Percentiles rank a stretch among this genome's conserved stretches.
These are phyloP conservation scores for Psammodynastes pulverulentus DNA, from an alignment of 2,113 vertebrate genomes.

Conservation along the genomic window DNA sequence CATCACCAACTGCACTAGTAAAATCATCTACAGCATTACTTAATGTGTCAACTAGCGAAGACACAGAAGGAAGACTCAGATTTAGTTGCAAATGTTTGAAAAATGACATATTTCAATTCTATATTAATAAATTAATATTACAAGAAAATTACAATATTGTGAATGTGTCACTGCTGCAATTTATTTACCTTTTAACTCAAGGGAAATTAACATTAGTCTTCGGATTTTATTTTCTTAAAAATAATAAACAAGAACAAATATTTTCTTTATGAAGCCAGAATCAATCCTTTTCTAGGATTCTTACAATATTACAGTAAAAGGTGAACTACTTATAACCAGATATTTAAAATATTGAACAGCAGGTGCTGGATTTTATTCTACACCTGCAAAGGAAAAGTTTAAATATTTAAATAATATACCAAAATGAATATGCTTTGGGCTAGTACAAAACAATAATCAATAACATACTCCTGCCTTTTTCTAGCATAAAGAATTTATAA, in stretches of 20 bases:
- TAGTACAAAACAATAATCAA: slow-evolving; percentile 16
- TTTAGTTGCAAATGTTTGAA: slow-evolving; percentile 88
- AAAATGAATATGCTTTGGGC: slow-evolving; percentile 16
- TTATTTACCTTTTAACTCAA: not conserved
- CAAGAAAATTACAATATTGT: slow-evolving; percentile 7
- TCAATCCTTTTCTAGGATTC: slow-evolving; percentile 39
- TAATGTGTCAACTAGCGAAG: slow-evolving; percentile 84
- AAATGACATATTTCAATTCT: slow-evolving; percentile 82
- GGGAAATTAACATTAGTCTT: slow-evolving; percentile 37
- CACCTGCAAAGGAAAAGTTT: slow-evolving; percentile 72
- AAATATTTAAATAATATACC: slow-evolving; percentile 58
- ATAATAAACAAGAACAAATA: slow-evolving; percentile 43
- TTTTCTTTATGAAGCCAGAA: slow-evolving; percentile 57
- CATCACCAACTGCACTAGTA: slow-evolving; percentile 82
- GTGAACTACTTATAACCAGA: slow-evolving; percentile 46
- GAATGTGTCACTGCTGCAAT: slow-evolving; percentile 36
- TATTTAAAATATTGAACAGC: slow-evolving; percentile 47
- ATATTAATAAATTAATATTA: slow-evolving; percentile 28
- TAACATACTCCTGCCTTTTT: not conserved
- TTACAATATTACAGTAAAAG: slow-evolving; percentile 31
- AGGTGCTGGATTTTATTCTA: slow-evolving; percentile 56
- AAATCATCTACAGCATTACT: slow-evolving; percentile 86
- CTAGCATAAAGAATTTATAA: slow-evolving; percentile 1
- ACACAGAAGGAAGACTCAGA: slow-evolving; percentile 82
- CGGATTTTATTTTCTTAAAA: slow-evolving; percentile 30